Base-by-base conservation (phyloP, 2,113 vertebrate species). In the Semicossyphus pulcher region DNA sequence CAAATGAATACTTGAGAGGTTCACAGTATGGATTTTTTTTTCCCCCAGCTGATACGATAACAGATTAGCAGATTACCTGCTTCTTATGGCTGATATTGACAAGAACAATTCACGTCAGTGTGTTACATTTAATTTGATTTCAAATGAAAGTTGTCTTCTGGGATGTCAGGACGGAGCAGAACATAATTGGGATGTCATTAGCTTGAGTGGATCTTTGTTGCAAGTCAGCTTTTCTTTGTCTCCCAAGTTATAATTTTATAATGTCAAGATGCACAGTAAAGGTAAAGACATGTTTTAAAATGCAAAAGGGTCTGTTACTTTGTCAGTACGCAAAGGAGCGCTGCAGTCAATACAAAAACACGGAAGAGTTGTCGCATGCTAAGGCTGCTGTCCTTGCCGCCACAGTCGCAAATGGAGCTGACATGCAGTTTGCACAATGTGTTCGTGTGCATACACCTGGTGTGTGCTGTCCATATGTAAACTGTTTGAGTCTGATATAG, bases 1-100 rank as follows among this genome's bases (percentile, higher is more conserved):
- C 52, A 67, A 65, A 80, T 67, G 3, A 72, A 44, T 42, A 11
- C 37, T 45, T 32, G 25, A 41, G 15, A 41, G 18, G 18, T 41
- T 15, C 39, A 16, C 39, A 18, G 7, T 18, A 16, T 41, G 15
- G 1, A 1, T n/a, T 2, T 41, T n/a, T 41, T 39, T 41, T n/a
- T n/a, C n/a, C n/a, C n/a, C n/a, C 4, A 32, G 31, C 31, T 41
- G 10, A 5, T 11, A 10, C 16, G 1, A 39, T 4, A 12, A 39
- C 36, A n/a, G n/a, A n/a, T n/a, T n/a, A n/a, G n/a, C n/a, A n/a
- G n/a, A n/a, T n/a, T n/a, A n/a, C n/a, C n/a, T n/a, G n/a, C n/a
- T n/a, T n/a, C n/a, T n/a, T n/a, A n/a, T n/a, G n/a, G n/a, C n/a
- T n/a, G n/a, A n/a, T n/a, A n/a, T n/a, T n/a, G n/a, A n/a, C n/a